These are phyloP conservation scores for Platysteira castanea DNA, from an alignment of 2,113 vertebrate genomes.

Conservation along the genomic window DNA sequence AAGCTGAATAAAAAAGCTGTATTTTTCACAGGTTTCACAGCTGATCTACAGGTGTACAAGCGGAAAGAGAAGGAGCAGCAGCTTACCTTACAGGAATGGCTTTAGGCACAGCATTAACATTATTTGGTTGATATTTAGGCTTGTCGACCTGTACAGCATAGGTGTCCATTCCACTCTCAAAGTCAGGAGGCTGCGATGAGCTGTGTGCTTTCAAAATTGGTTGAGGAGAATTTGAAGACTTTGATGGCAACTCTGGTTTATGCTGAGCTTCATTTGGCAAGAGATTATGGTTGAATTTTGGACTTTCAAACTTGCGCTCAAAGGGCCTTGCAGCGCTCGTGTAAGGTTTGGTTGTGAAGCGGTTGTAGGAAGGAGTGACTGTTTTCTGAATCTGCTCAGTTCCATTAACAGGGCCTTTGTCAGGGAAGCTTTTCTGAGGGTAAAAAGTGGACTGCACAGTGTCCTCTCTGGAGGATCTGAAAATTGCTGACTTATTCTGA, in stretches of 20 bases:
- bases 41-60: not conserved
- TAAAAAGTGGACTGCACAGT: slow-evolving; percentile 79
- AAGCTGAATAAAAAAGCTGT: not conserved
- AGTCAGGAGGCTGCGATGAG: slow-evolving; percentile 82
- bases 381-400: slow-evolving; percentile 82
- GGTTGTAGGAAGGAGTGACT: slow-evolving; percentile 82
- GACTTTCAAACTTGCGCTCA: slow-evolving; percentile 98
- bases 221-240: slow-evolving; percentile 74
- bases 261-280: slow-evolving; percentile 86
- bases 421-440: slow-evolving; percentile 87
- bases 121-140: slow-evolving; percentile 94
- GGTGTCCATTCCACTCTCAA: slow-evolving; percentile 88
- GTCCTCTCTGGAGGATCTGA: slow-evolving; percentile 85
- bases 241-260: slow-evolving; percentile 82
- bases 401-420: slow-evolving; percentile 86
- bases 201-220: slow-evolving; percentile 78
- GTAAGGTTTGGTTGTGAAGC: slow-evolving; percentile 90
- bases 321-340: slow-evolving; percentile 89
- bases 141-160: slow-evolving; percentile 88
- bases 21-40: not conserved
- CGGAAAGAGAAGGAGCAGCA: not conserved
- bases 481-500: slow-evolving; percentile 76
- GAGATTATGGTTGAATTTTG: slow-evolving; percentile 98
- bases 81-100: slow-evolving; percentile 94
- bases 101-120: slow-evolving; percentile 87